phyloP scores from a whole-genome alignment of 1,140 invertebrate species.

The Drosophila ercepeae region DNA sequence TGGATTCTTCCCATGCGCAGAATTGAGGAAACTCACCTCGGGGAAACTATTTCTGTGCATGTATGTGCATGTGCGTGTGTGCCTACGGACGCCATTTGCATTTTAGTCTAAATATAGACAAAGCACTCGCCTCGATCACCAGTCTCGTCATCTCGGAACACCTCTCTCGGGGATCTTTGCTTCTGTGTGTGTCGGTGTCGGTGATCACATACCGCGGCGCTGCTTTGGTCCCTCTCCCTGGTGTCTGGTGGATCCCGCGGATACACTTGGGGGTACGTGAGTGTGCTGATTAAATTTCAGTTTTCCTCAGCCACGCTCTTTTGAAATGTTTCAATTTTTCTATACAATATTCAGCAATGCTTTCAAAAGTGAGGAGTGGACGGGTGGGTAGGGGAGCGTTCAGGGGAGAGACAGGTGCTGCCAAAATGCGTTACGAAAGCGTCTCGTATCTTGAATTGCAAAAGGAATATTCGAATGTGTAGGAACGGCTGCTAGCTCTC shows the following conservation, averaged over 20 bases:
- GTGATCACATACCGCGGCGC: conserved; percentile 49
- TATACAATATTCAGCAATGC: conserved; percentile 49
- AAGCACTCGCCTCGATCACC: conserved; percentile 50
- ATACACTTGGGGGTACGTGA: conserved; percentile 4
- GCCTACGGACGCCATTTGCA: conserved; percentile 65
- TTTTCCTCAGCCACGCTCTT: conserved; percentile 49
- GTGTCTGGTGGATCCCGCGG: conserved; percentile 1
- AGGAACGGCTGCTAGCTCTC: neutral
- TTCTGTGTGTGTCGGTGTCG: neutral
- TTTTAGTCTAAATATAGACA: conserved; percentile 76
- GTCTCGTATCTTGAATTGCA: conserved; percentile 57
- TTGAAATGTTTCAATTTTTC: conserved; percentile 54
- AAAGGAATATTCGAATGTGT: conserved; percentile 2
- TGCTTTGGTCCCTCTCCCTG: conserved; percentile 58
- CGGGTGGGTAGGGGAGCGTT: neutral
- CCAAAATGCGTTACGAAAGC: conserved; percentile 71
- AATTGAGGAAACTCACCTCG: conserved; percentile 30
- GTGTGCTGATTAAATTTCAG: conserved; percentile 76
- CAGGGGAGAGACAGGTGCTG: conserved; percentile 67
- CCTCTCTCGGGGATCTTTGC: conserved; percentile 1
- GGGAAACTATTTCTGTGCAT: neutral
- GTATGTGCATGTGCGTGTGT: conserved; percentile 1
- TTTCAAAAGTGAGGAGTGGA: neutral
- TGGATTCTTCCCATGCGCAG: conserved; percentile 40
- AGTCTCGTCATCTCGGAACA: conserved; percentile 8